Percentiles rank a stretch among this genome's conserved stretches.
Evolutionary conservation across 1,140 invertebrate species (phyloP).

Genomic region (Camponotus vicinus): DNA sequence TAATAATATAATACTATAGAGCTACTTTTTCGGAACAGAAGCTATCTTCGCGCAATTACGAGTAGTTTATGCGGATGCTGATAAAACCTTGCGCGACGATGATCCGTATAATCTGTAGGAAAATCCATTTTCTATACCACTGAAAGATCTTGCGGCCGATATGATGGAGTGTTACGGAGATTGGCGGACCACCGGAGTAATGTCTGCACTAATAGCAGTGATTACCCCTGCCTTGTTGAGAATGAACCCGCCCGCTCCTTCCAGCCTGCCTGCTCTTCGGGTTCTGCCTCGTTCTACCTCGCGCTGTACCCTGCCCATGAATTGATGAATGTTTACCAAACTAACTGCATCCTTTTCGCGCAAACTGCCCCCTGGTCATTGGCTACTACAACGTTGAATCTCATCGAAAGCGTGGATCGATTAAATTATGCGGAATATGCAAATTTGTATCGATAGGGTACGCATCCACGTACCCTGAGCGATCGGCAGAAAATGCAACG

Average conservation of each 20-base stretch:
- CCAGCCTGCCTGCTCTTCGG: constrained; percentile 70
- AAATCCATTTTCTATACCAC: constrained; percentile 66
- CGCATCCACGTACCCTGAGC: neutral
- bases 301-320: constrained; percentile 68
- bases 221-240: constrained; percentile 84
- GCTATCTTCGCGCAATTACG: neutral
- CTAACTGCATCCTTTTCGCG: constrained; percentile 73
- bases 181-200: constrained; percentile 86
- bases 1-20: neutral
- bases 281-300: constrained; percentile 56
- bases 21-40: neutral
- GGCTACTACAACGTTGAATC: constrained; percentile 70
- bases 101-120: constrained; percentile 11
- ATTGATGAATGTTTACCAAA: constrained; percentile 85
- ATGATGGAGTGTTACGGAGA: constrained; percentile 79
- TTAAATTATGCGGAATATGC: constrained; percentile 65
- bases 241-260: constrained; percentile 81
- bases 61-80: constrained; percentile 2
- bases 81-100: constrained; percentile 4
- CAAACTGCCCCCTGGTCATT: constrained; percentile 50
- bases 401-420: constrained; percentile 60
- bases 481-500: constrained; percentile 27
- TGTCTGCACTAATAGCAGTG: constrained; percentile 85
- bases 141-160: constrained; percentile 69
- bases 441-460: constrained; percentile 31